Evolutionary conservation across 2,888 invertebrate species (phyloP), one percentile per base, ranked within the genome.

Genomic region (Phymatocera aterrima): DNA sequence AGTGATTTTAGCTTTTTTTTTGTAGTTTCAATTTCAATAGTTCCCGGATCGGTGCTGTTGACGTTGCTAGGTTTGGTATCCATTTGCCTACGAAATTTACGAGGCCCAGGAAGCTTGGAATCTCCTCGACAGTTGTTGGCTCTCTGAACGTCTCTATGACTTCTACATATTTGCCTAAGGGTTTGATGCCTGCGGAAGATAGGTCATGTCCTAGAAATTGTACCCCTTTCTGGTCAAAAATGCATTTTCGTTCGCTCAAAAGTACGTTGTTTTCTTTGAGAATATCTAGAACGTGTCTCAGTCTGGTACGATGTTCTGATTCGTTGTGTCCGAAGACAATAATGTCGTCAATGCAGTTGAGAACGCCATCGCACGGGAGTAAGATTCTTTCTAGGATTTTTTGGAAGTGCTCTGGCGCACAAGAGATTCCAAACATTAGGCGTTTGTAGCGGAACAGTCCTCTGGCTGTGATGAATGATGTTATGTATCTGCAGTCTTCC

Each of bases 121-220:
- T 61, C 79, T 86, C 83, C 43, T 82, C 82, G 3, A 78, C 68
- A 2, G 83, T 83, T 78, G 78, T 74, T 12, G 87, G 87, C 54
- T 2, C n/a, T 18, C 37, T 34, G 64, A 64, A 64, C 6, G 4
- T 37, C 18, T 37, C 5, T 34, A 64, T 37, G 34, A 12, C 64
- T 0, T 64, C 18, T n/a, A n/a, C 37, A 5, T 64, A 37, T 37
- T 34, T 37, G 1, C 6, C 2, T 2, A 64, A 37, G 6, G 64
- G 64, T 37, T 64, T 64, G 8, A 64, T 10, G 0, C 37, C 64
- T 18, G 34, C 18, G 5, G 6, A 18, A 10, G 85, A 81, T 40
- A 90, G 72, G 68, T 81, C 72, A 65, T 87, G 85, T 34, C 87
- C 87, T 18, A 88, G 82, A 80, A 88, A 88, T 21, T 82, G 68